Conservation (phyloP, 2,113 vertebrate genomes). For the Prunella fulvescens region DNA sequence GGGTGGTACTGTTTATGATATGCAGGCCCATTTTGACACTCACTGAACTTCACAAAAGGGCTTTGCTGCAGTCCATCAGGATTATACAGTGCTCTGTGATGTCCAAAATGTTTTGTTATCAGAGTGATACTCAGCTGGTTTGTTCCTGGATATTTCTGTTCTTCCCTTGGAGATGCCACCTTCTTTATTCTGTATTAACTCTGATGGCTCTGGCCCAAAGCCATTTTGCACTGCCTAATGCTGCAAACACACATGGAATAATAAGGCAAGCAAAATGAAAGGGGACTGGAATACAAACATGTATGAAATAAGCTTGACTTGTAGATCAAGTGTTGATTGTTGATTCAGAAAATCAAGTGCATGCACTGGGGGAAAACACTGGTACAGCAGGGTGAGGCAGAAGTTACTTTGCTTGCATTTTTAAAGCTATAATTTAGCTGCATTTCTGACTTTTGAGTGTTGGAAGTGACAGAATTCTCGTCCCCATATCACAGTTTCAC, state of each 20-base stretch:
- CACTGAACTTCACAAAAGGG: neutral
- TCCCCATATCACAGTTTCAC: neutral
- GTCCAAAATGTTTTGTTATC: neutral
- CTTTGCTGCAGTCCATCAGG: neutral
- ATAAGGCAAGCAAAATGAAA: neutral
- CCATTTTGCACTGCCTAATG: neutral
- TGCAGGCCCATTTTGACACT: neutral
- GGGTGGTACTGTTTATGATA: neutral
- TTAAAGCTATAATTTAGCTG: neutral
- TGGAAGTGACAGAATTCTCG: neutral
- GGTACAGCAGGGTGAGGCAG: neutral
- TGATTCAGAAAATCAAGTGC: neutral
- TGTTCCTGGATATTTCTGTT: neutral
- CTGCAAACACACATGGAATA: neutral
- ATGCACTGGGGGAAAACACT: neutral
- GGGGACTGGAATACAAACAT: neutral
- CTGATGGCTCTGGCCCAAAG: neutral
- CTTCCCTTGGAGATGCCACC: neutral
- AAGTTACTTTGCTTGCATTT: neutral
- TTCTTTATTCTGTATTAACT: neutral
- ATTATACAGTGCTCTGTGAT: neutral
- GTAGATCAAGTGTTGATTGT: neutral
- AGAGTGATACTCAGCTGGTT: neutral
- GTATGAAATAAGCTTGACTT: neutral
- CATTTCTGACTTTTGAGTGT: neutral